Evolutionary conservation across 2,797 vertebrate species (phyloP).

Genomic region (Amniataba percoides): DNA sequence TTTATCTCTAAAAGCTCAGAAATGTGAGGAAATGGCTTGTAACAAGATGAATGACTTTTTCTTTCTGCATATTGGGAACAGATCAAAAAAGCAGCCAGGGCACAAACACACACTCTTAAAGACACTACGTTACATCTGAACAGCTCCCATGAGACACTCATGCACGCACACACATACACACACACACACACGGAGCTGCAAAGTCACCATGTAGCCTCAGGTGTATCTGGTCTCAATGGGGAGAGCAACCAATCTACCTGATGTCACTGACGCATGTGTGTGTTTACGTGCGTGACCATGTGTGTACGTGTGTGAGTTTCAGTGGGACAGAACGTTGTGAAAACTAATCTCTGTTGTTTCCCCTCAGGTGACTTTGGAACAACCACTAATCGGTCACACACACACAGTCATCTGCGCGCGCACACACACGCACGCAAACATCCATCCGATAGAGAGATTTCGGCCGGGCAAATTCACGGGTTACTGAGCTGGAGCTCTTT

Average conservation of each 20-base stretch:
- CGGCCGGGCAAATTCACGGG: conserved; percentile 32
- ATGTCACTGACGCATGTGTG: conserved; percentile 45
- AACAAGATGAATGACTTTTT: conserved; percentile 17
- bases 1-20: conserved; percentile 24
- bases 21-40: conserved; percentile 16
- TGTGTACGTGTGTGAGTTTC: conserved; percentile 20
- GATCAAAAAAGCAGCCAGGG: conserved; percentile 15
- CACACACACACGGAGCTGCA: conserved; percentile 28
- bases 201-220: conserved; percentile 60
- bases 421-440: conserved; percentile 3
- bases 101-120: conserved; percentile 14
- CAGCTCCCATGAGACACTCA: conserved; percentile 6
- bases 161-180: conserved; percentile 21
- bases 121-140: conserved; percentile 2
- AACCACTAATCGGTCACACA: conserved; percentile 58
- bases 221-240: conserved; percentile 63
- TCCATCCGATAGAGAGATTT: conserved; percentile 34
- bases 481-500: conserved; percentile 38
- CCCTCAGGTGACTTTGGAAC: conserved; percentile 71
- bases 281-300: conserved; percentile 15
- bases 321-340: conserved; percentile 49
- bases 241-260: conserved; percentile 65
- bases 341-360: conserved; percentile 68
- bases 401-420: background rate
- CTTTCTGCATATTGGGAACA: conserved; percentile 14